Evolutionary conservation across 2,797 vertebrate species (phyloP), one percentile per base, ranked within the genome.

Genomic region (Telmatherina bonti): DNA sequence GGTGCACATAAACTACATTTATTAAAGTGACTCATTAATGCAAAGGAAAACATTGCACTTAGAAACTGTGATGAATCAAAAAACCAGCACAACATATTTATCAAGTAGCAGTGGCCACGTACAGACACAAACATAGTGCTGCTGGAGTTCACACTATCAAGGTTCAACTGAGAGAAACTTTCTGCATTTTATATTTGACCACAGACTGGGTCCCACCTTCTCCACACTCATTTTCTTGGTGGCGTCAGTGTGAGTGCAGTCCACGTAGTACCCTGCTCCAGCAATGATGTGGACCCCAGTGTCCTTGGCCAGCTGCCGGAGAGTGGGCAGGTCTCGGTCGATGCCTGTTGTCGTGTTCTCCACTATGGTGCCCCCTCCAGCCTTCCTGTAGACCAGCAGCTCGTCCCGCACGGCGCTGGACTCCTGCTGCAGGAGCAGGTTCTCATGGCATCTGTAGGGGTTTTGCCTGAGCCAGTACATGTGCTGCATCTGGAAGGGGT

Each of bases 191-290:
- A n/a, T n/a, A n/a, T n/a, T n/a, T n/a, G n/a, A n/a, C n/a, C n/a
- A n/a, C n/a, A 31, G 7, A 56, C 62, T 26, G 53, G 41, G n/a
- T 13, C 85, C 5, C 85, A 98, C 97, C 95, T 97, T 94, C 79
- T 99, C 98, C 68, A 98, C 95, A 0, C 94, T 95, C 96, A 95
- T 96, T 45, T 89, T 94, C 83, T 84, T 94, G 29, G 94, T 98
- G 80, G 94, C 93, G 52, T 94, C 79, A 5, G 96, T 94, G 81
- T 98, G 97, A 53, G 96, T 97, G 43, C 90, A 92, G 82, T 92
- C 97, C 82, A 98, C 94, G 9, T 99, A 99, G 92, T 93, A 99
- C 0, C 97, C 98, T 2, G 97, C 96, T n/a, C 97, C 97, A 0
- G 95, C 93, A 7, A 98, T 68, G 67, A 99, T 78, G 63, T 97